Percentiles rank a stretch among this genome's conserved stretches.
These are phyloP conservation scores for Pseudomyrmex cubaensis DNA, from an alignment of 1,140 invertebrate genomes.

Conservation along the genomic window DNA sequence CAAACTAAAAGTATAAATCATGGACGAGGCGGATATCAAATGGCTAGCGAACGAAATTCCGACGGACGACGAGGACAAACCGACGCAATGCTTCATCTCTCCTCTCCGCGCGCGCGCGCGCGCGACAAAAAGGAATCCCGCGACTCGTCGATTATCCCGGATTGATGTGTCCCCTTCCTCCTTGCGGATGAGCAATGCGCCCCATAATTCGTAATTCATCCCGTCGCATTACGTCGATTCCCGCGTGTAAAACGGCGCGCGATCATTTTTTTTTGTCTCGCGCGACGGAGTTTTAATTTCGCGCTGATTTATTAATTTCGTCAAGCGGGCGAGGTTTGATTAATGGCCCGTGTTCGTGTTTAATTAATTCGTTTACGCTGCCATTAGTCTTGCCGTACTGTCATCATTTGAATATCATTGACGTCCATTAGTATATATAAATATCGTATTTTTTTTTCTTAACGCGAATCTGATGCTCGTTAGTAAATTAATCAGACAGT, in stretches of 20 bases:
- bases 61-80: slow-evolving; percentile 59
- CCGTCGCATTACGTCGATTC: slow-evolving; percentile 52
- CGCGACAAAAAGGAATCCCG: slow-evolving; percentile 55
- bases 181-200: slow-evolving; percentile 50
- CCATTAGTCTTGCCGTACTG: slow-evolving; percentile 26
- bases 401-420: slow-evolving; percentile 19
- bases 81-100: slow-evolving; percentile 51
- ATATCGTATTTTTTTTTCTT: background rate
- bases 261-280: slow-evolving; percentile 10
- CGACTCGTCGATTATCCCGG: slow-evolving; percentile 61
- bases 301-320: slow-evolving; percentile 52
- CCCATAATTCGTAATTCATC: slow-evolving; percentile 59
- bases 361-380: slow-evolving; percentile 43
- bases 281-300: slow-evolving; percentile 44
- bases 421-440: background rate
- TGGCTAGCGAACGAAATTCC: slow-evolving; percentile 70
- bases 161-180: slow-evolving; percentile 32
- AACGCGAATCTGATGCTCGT: background rate
- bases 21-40: slow-evolving; percentile 65
- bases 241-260: background rate
- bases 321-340: slow-evolving; percentile 21
- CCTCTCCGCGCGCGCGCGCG: background rate
- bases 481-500: too few species aligned
- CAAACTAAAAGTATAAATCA: slow-evolving; percentile 74
- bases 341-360: slow-evolving; percentile 39